These are phyloP conservation scores for Lacanobia oleracea DNA, from an alignment of 2,888 invertebrate genomes.

Conservation along the genomic window DNA sequence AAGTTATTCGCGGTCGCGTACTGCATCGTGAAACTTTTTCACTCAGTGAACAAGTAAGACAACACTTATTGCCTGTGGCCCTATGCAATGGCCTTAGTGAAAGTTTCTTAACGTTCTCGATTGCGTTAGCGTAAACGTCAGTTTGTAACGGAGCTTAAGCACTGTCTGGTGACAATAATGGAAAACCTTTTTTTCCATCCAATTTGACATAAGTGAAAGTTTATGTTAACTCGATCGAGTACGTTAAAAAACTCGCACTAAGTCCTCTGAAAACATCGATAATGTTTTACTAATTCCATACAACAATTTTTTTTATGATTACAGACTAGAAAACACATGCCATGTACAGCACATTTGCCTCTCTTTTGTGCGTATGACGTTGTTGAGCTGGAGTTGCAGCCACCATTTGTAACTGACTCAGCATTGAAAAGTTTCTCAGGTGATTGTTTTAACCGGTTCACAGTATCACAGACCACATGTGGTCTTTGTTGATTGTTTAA, in stretches of 20 bases:
- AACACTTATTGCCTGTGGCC: background rate
- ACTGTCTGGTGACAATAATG: too few species aligned
- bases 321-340: constrained; percentile 91
- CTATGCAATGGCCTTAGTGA: too few species aligned
- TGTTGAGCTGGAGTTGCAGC: constrained; percentile 95
- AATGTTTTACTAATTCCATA: background rate
- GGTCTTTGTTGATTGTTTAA: too few species aligned
- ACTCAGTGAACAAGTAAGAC: constrained; percentile 92
- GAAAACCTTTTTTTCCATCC: too few species aligned
- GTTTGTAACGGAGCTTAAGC: too few species aligned
- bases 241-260: too few species aligned
- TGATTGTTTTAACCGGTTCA: constrained; percentile 70
- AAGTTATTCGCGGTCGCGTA: constrained; percentile 93
- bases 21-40: constrained; percentile 97
- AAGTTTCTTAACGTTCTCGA: too few species aligned
- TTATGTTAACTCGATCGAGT: too few species aligned
- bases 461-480: too few species aligned
- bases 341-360: constrained; percentile 96
- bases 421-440: constrained; percentile 93
- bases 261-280: background rate
- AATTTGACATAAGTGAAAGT: too few species aligned
- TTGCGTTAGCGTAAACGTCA: too few species aligned
- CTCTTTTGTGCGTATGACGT: constrained; percentile 97
- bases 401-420: constrained; percentile 93
- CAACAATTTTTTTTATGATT: constrained; percentile 51